These are phyloP conservation scores for Nettapus auritus DNA, from an alignment of 2,113 vertebrate genomes.

Conservation along the genomic window DNA sequence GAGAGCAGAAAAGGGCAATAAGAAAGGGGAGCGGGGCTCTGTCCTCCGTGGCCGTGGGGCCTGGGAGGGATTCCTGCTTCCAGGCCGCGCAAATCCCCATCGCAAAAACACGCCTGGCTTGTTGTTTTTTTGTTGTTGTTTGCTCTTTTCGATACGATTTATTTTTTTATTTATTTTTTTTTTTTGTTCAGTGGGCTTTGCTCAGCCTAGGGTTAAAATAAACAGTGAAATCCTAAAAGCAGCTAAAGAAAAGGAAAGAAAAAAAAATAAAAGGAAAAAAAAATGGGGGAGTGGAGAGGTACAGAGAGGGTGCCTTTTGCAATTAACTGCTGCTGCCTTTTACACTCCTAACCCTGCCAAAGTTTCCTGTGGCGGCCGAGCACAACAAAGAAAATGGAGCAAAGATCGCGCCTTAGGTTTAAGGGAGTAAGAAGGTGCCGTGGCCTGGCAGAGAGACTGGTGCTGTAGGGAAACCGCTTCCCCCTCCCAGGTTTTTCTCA, in stretches of 20 bases:
- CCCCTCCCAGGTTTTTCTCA: accelerated
- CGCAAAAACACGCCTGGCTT: not conserved
- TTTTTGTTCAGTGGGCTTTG: not conserved
- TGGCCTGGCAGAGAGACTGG: not conserved
- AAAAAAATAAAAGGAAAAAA: not conserved
- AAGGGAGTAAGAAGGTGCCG: not conserved
- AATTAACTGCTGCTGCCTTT: not conserved
- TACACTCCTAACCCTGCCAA: not conserved
- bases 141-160: not conserved
- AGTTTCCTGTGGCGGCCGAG: not conserved
- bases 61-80: not conserved
- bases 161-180: not conserved
- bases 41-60: not conserved
- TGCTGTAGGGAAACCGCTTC: not conserved
- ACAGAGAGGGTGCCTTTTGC: not conserved
- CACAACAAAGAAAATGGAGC: constrained; percentile 51
- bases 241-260: not conserved
- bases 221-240: not conserved
- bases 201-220: not conserved
- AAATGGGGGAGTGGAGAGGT: accelerated
- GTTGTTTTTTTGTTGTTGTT: not conserved
- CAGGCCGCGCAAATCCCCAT: not conserved
- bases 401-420: constrained; percentile 25
- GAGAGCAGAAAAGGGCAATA: not conserved
- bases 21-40: not conserved